Base-by-base conservation (phyloP, 1,140 invertebrate genomes). In the Drosophila arawakana region DNA sequence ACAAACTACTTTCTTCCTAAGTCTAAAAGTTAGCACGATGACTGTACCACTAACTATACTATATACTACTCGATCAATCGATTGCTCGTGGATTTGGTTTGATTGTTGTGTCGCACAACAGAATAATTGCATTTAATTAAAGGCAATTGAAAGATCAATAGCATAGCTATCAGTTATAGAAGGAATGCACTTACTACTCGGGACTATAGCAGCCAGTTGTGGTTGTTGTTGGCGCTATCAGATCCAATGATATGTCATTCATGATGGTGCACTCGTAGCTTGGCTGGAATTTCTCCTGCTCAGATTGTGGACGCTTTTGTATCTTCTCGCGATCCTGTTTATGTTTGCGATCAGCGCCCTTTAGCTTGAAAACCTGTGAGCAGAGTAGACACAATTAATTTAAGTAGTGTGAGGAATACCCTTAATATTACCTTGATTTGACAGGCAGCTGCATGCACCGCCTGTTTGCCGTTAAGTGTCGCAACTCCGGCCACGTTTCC, bases 281-380 rank as follows among this genome's bases (percentile, higher is more conserved):
- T 0, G 97, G 97, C 92, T 99, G 98, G 92, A 97, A 99, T 90
- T 98, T 98, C 67, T 98, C 97, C 90, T 98, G 96, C 92, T 99
- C 98, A 11, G 95, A 94, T 30, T 95, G 94, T 11, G 97, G 96
- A 70, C 97, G 93, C 80, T 98, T 97, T 84, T 97, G 94, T 89
- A 99, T 98, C 93, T 99, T 99, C 89, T 99, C 98, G 13, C 97
- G 93, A 93, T 99, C 98, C 88, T 99, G 98, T 93, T 99, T 99
- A 91, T 99, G 98, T 91, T 99, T 99, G 52, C 98, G 94, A 93
- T 99, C 98, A 0, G 98, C 98, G 11, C 98, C 98, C 93, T 99
- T 99, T 54, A 98, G 93, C 93, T 98, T 96, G 81, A 97, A 97
- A 37, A 96, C 95, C 94, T 91, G 41, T 52, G 5, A 10, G 15